Evolutionary conservation across 2,797 vertebrate genomes (phyloP).

Genomic region (Hafferia zeledoni): DNA sequence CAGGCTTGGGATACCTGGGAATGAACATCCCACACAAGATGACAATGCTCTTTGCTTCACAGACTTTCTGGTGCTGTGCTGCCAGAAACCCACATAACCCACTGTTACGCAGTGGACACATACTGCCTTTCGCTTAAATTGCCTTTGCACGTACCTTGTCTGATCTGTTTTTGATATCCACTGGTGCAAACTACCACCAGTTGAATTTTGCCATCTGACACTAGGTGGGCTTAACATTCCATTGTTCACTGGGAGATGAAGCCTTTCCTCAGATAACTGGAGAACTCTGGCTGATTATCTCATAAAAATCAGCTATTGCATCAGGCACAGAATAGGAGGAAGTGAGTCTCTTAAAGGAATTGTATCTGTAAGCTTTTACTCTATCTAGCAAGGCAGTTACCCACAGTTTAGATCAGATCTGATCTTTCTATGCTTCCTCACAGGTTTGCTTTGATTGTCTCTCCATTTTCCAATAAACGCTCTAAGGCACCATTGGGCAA

Average conservation of each 20-base stretch:
- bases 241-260: not conserved
- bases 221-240: not conserved
- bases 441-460: conserved; percentile 34
- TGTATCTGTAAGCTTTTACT: conserved; percentile 16
- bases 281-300: conserved; percentile 1
- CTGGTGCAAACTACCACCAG: not conserved
- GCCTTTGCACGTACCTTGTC: not conserved
- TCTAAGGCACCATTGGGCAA: not conserved
- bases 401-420: conserved; percentile 26
- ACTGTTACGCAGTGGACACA: not conserved
- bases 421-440: conserved; percentile 5
- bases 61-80: not conserved
- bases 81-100: not conserved
- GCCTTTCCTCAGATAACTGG: not conserved
- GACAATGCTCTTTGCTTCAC: not conserved
- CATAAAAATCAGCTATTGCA: conserved; percentile 8
- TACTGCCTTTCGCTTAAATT: not conserved
- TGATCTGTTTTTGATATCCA: not conserved
- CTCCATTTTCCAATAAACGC: conserved; percentile 13
- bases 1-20: not conserved
- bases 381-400: conserved; percentile 1
- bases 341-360: conserved; percentile 13
- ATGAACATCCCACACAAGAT: not conserved
- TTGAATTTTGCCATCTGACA: not conserved
- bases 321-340: not conserved